Evolutionary conservation across 2,113 vertebrate genomes (phyloP).

Genomic region (Trogon melanurus): DNA sequence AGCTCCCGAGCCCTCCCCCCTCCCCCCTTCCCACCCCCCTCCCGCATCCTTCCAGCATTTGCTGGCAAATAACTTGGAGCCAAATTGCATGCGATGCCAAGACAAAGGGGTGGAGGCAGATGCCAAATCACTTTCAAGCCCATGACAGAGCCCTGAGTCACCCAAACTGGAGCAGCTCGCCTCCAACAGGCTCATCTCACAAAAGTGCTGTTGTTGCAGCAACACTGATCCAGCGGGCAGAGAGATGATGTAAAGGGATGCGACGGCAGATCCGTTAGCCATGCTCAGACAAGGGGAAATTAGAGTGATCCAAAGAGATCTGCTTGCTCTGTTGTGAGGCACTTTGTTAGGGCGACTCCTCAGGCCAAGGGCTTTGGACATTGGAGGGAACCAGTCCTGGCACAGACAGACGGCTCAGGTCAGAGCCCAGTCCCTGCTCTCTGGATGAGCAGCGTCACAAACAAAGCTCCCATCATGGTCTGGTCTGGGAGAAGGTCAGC

Average conservation of each 20-base stretch:
- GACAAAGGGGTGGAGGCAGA: conserved; percentile 10
- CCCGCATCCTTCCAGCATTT: neutral
- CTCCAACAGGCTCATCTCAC: neutral
- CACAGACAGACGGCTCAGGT: rapidly evolving
- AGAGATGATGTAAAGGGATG: neutral
- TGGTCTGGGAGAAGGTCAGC: neutral
- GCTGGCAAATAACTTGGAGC: neutral
- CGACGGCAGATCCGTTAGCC: neutral
- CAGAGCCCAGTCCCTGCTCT: neutral
- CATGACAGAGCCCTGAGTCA: conserved; percentile 49
- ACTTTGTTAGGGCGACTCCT: neutral
- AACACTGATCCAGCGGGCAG: conserved; percentile 14
- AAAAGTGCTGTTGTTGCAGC: conserved; percentile 47
- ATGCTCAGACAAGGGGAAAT: neutral
- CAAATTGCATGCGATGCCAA: neutral
- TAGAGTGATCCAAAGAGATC: neutral
- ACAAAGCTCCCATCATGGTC: neutral
- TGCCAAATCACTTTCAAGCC: conserved; percentile 22
- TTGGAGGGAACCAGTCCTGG: rapidly evolving
- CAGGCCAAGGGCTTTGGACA: neutral
- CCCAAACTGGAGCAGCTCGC: conserved; percentile 11
- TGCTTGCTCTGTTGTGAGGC: neutral
- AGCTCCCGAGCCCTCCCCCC: neutral
- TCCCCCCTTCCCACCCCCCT: neutral
- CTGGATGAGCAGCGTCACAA: neutral